Conservation (phyloP, 2,797 vertebrate genomes). For the Anniella stebbinsi region DNA sequence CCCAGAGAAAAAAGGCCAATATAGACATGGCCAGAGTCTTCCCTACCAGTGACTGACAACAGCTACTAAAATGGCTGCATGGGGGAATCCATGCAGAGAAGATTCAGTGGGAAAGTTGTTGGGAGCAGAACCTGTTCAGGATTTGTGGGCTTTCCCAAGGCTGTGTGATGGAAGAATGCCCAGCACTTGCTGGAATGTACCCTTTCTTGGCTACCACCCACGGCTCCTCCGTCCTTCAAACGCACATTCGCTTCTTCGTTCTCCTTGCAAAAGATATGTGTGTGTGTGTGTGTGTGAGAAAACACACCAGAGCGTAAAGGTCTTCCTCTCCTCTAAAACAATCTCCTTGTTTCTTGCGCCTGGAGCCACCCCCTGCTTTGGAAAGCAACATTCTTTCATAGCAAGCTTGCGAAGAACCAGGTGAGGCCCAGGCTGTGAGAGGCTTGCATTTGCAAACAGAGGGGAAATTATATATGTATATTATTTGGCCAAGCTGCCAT, state of each 20-base stretch:
- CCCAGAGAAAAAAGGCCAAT: too few species aligned
- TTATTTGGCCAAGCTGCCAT: constrained; percentile 47
- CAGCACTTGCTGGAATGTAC: not conserved
- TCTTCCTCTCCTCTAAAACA: not conserved
- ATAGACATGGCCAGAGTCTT: too few species aligned
- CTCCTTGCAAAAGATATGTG: not conserved
- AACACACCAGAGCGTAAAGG: not conserved
- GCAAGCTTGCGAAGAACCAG: constrained; percentile 8
- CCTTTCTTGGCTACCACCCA: not conserved
- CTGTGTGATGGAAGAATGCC: not conserved
- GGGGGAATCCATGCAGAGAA: not conserved
- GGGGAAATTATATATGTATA: constrained; percentile 35
- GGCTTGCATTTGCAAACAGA: constrained; percentile 25
- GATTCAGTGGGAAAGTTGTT: too few species aligned
- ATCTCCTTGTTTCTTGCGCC: not conserved
- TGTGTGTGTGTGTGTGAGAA: not conserved
- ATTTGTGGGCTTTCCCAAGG: not conserved
- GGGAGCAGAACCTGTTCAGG: not conserved
- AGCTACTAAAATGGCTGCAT: not conserved
- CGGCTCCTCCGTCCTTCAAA: not conserved
- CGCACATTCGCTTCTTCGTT: not conserved
- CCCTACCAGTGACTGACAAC: not conserved
- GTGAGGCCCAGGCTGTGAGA: constrained; percentile 12
- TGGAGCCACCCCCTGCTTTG: constrained; percentile 1
- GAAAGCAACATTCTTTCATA: constrained; percentile 39